phyloP scores from a whole-genome alignment of 2,888 invertebrate species.

The Tetrapedia diversipes region DNA sequence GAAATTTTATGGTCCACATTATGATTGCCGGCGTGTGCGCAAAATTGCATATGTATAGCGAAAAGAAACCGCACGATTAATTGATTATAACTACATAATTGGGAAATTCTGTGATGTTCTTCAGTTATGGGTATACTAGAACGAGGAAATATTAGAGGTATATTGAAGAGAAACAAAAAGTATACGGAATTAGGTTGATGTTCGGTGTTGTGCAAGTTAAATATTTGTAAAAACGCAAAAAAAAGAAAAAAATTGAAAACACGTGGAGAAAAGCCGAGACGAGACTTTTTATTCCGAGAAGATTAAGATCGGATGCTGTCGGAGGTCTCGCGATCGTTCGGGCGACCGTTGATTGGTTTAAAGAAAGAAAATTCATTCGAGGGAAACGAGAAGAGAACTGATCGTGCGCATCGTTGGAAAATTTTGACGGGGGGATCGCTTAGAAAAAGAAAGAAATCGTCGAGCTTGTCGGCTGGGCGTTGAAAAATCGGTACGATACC shows the following conservation, averaged over 20 bases:
- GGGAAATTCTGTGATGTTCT: slow-evolving; percentile 83
- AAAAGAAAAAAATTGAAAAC: background rate
- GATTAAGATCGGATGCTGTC: slow-evolving; percentile 48
- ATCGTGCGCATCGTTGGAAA: slow-evolving; percentile 27
- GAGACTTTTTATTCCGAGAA: slow-evolving; percentile 58
- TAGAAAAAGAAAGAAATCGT: slow-evolving; percentile 42
- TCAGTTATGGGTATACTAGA: slow-evolving; percentile 79
- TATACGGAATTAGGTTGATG: slow-evolving; percentile 81
- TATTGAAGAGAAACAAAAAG: slow-evolving; percentile 74
- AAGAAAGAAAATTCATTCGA: background rate
- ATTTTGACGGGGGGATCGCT: slow-evolving; percentile 31
- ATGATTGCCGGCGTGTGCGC: slow-evolving; percentile 69
- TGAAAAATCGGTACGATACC: slow-evolving; percentile 77
- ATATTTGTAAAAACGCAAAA: slow-evolving; percentile 51
- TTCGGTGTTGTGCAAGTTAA: slow-evolving; percentile 79
- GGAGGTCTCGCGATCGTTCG: slow-evolving; percentile 45
- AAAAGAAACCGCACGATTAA: too few species aligned
- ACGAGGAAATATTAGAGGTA: slow-evolving; percentile 68
- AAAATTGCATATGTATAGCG: slow-evolving; percentile 46
- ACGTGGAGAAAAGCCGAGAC: slow-evolving; percentile 42
- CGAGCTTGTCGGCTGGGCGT: slow-evolving; percentile 47
- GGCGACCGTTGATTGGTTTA: slow-evolving; percentile 70
- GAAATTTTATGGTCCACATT: slow-evolving; percentile 71
- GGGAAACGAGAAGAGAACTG: slow-evolving; percentile 25
- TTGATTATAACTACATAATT: slow-evolving; percentile 74